Evolutionary conservation across 2,888 invertebrate genomes (phyloP).

Genomic region (Tinea trinotella): DNA sequence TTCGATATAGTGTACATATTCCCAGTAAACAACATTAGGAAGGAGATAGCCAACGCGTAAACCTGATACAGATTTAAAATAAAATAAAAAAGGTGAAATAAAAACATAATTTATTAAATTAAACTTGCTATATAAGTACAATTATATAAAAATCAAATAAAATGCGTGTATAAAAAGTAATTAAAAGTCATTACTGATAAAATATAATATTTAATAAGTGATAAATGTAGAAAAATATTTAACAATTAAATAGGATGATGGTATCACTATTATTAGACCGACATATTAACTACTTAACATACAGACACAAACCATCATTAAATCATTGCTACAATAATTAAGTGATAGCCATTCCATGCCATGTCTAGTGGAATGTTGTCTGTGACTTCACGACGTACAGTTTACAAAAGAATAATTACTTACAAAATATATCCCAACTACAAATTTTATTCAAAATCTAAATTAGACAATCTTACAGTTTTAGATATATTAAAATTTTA

Average conservation of each 20-base stretch:
- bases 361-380: too few species aligned
- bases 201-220: neutral
- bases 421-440: too few species aligned
- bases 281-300: neutral
- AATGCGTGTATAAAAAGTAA: neutral
- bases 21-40: constrained; percentile 89
- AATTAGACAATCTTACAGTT: too few species aligned
- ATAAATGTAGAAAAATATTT: neutral
- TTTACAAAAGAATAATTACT: too few species aligned
- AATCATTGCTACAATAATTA: too few species aligned
- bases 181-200: neutral
- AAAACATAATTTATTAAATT: constrained; percentile 36
- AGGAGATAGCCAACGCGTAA: constrained; percentile 84
- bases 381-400: too few species aligned
- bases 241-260: neutral
- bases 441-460: too few species aligned
- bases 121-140: neutral
- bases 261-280: neutral
- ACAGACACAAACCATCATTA: too few species aligned
- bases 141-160: neutral
- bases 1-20: constrained; percentile 89
- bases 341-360: too few species aligned
- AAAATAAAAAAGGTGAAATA: constrained; percentile 34
- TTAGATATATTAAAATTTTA: too few species aligned
- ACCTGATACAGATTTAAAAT: constrained; percentile 79